phyloP scores from a whole-genome alignment of 2,113 vertebrate genomes.

The Cinclus cinclus region DNA sequence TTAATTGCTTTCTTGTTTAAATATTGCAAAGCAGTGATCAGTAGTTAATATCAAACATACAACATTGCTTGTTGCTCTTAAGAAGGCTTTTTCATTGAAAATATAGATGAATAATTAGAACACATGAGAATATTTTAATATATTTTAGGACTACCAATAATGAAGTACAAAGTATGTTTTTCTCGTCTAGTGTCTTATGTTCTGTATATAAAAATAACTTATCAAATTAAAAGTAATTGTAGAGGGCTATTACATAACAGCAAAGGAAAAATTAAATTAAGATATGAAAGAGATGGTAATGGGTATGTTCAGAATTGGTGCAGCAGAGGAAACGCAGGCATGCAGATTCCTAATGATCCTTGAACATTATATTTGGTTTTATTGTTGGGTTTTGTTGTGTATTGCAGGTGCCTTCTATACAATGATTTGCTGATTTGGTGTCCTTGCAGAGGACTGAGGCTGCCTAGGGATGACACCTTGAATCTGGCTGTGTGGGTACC shows the following conservation, averaged over 20 bases:
- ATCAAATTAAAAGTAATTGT: conserved; percentile 12
- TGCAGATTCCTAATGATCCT: not conserved
- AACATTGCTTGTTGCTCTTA: not conserved
- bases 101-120: not conserved
- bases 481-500: not conserved
- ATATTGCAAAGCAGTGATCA: conserved; percentile 2
- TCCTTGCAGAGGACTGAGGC: not conserved
- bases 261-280: conserved; percentile 12
- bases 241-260: not conserved
- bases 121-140: not conserved
- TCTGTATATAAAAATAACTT: not conserved
- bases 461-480: not conserved
- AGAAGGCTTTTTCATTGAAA: not conserved
- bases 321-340: fast-evolving
- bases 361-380: not conserved
- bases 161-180: not conserved
- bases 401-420: not conserved
- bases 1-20: conserved; percentile 38
- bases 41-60: not conserved
- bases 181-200: not conserved
- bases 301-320: not conserved
- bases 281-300: not conserved
- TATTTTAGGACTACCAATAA: not conserved
- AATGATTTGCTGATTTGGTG: fast-evolving
- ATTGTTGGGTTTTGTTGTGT: not conserved